Percentiles rank a stretch among this genome's conserved stretches.
Conservation (phyloP, 1,140 invertebrate genomes). For the Nephotettix cincticeps region DNA sequence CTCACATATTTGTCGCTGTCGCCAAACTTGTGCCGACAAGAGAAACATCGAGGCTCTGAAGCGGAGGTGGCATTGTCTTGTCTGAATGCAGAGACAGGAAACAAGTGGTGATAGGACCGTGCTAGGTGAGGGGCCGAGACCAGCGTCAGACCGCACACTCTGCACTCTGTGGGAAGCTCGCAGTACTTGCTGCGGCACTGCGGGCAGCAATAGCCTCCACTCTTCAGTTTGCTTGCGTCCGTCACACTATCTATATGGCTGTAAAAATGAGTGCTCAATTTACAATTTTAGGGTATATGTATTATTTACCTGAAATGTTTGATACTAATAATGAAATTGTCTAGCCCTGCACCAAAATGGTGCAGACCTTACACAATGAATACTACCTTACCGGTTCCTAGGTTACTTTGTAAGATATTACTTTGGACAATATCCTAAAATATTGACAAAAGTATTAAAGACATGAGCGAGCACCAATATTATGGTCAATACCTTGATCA, state of each 20-base stretch:
- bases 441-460: too few species aligned
- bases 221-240: constrained; percentile 57
- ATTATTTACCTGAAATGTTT: too few species aligned
- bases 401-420: too few species aligned
- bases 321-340: too few species aligned
- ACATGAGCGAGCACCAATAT: too few species aligned
- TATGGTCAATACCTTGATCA: too few species aligned
- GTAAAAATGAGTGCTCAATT: too few species aligned
- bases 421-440: too few species aligned
- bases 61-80: constrained; percentile 51
- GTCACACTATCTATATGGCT: constrained; percentile 80
- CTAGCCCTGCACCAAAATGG: too few species aligned
- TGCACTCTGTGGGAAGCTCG: constrained; percentile 95
- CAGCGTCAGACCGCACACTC: constrained; percentile 91
- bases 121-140: constrained; percentile 97
- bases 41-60: constrained; percentile 15
- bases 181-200: constrained; percentile 96
- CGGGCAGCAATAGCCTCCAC: constrained; percentile 87
- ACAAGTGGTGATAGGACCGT: constrained; percentile 95
- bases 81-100: constrained; percentile 83
- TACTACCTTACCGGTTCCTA: too few species aligned
- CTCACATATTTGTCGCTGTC: constrained; percentile 33
- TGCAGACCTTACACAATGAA: too few species aligned
- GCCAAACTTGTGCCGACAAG: constrained; percentile 26
- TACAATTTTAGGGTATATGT: too few species aligned